A percentile compares a stretch with the other conserved stretches of the same genome.
Evolutionary conservation across 2,797 vertebrate genomes (phyloP).

Genomic region (Dallia pectoralis): DNA sequence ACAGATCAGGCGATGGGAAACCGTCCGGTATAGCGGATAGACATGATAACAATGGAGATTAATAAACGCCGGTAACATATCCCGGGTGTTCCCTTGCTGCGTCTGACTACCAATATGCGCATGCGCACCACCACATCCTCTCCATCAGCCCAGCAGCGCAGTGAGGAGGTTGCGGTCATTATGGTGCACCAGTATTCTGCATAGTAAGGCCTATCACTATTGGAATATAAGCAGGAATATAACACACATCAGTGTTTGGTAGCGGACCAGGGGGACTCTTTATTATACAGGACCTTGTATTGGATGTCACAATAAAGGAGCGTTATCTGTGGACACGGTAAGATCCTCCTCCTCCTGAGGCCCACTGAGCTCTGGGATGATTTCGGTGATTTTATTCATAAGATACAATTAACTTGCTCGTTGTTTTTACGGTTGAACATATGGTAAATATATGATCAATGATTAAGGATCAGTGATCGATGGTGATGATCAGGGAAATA

Average conservation of each 20-base stretch:
- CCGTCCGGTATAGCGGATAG: conserved; percentile 44
- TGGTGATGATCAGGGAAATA: conserved; percentile 32
- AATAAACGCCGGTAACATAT: conserved; percentile 1
- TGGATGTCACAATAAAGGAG: conserved; percentile 67
- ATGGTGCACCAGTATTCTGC: conserved; percentile 47
- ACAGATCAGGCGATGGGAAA: conserved; percentile 7
- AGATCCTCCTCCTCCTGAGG: conserved; percentile 54
- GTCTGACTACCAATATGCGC: conserved; percentile 53
- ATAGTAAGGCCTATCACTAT: conserved; percentile 26
- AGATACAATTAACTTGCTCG: background rate
- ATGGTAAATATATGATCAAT: background rate
- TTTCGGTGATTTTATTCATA: background rate
- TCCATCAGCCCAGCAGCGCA: conserved; percentile 4
- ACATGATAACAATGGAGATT: background rate
- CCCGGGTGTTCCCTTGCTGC: conserved; percentile 29
- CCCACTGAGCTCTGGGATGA: background rate
- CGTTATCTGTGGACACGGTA: conserved; percentile 64
- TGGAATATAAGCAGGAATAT: conserved; percentile 13
- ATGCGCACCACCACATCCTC: conserved; percentile 61
- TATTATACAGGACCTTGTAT: conserved; percentile 62
- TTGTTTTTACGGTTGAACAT: background rate
- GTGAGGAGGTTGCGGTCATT: conserved; percentile 40
- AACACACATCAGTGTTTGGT: background rate
- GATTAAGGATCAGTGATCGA: conserved; percentile 44
- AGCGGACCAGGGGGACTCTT: conserved; percentile 6